phyloP scores from a whole-genome alignment of 2,888 invertebrate species.

The Drosophila monieri region DNA sequence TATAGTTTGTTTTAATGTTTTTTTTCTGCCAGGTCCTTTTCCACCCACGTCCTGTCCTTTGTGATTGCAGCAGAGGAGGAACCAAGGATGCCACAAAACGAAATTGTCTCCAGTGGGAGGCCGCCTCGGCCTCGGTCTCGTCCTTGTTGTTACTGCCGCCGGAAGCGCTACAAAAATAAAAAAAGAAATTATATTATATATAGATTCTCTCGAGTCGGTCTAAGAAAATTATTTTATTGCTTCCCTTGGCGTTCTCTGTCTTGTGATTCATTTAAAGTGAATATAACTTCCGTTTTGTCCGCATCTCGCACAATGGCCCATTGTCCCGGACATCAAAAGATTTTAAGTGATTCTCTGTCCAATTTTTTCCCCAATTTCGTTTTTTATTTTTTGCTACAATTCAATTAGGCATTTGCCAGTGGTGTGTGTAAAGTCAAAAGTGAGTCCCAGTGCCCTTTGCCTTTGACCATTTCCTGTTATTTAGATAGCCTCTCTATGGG shows the following conservation, averaged over 20 bases:
- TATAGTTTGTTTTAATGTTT: slow-evolving; percentile 79
- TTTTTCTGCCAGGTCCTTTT: slow-evolving; percentile 15
- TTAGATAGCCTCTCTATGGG: slow-evolving; percentile 19
- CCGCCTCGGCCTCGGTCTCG: slow-evolving; percentile 28
- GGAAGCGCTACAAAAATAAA: slow-evolving; percentile 70
- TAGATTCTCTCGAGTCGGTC: slow-evolving; percentile 60
- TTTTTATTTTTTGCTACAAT: slow-evolving; percentile 57
- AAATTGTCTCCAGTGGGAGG: slow-evolving; percentile 62
- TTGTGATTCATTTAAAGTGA: slow-evolving; percentile 64
- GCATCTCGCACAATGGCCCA: slow-evolving; percentile 51
- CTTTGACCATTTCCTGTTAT: slow-evolving; percentile 37
- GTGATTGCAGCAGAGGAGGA: slow-evolving; percentile 24
- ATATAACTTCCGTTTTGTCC: slow-evolving; percentile 69
- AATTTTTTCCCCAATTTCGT: slow-evolving; percentile 36
- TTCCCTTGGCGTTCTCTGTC: slow-evolving; percentile 53
- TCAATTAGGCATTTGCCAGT: slow-evolving; percentile 61
- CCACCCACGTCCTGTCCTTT: slow-evolving; percentile 37
- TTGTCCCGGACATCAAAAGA: slow-evolving; percentile 61
- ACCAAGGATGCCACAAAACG: slow-evolving; percentile 40
- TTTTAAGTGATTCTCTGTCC: slow-evolving; percentile 45
- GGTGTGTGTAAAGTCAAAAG: slow-evolving; percentile 30
- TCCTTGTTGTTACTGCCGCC: slow-evolving; percentile 44
- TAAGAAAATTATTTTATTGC: slow-evolving; percentile 74
- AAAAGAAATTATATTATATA: slow-evolving; percentile 2
- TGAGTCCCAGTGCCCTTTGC: slow-evolving; percentile 14